Evolutionary conservation across 2,113 vertebrate genomes (phyloP).

Genomic region (Dromas ardeola): DNA sequence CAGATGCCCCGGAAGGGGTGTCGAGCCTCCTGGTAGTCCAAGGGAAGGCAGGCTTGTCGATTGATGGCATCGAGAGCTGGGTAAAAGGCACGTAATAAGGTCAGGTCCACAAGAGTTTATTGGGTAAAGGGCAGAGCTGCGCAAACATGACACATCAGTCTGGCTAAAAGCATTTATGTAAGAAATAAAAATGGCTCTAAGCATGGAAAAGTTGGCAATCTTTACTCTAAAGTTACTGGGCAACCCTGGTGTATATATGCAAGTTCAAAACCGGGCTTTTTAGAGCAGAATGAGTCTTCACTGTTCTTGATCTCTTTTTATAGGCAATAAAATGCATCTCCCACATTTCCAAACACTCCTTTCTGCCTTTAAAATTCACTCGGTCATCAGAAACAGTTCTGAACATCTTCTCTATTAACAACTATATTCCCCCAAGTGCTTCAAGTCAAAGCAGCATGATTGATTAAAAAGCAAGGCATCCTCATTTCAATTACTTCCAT

Average conservation of each 20-base stretch:
- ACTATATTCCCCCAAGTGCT: constrained; percentile 70
- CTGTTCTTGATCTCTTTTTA: not conserved
- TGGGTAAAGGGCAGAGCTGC: not conserved
- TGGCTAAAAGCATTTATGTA: not conserved
- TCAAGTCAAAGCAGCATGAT: constrained; percentile 71
- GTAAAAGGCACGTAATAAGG: not conserved
- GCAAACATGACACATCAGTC: not conserved
- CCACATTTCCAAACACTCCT: not conserved
- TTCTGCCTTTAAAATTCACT: not conserved
- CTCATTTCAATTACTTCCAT: constrained; percentile 76
- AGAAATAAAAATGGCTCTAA: not conserved
- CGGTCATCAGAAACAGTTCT: not conserved
- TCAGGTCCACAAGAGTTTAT: not conserved
- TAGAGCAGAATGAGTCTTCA: not conserved
- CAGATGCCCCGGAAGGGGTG: not conserved
- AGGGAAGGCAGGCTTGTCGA: not conserved
- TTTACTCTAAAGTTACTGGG: not conserved
- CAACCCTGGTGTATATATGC: not conserved
- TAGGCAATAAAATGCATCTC: not conserved
- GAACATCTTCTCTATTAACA: not conserved
- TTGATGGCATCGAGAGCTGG: not conserved
- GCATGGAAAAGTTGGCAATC: not conserved
- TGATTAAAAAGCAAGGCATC: constrained; percentile 75
- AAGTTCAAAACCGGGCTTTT: not conserved
- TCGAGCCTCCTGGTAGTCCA: not conserved